These are phyloP conservation scores for Colletes collaris DNA, from an alignment of 2,888 invertebrate species.

Conservation along the genomic window DNA sequence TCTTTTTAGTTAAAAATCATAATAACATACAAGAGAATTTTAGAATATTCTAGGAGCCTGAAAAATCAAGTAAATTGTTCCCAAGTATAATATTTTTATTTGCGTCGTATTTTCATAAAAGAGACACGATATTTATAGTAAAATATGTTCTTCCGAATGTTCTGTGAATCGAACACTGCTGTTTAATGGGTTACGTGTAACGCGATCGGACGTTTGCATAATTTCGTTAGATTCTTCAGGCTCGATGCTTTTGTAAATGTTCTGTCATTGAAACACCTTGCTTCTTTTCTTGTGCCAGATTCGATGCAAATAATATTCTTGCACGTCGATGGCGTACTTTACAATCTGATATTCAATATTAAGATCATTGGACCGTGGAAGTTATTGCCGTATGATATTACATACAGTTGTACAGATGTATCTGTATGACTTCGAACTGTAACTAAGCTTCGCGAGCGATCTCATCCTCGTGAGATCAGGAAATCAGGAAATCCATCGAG, in stretches of 20 bases:
- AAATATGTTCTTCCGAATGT: too few species aligned
- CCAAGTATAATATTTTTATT: too few species aligned
- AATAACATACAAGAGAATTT: too few species aligned
- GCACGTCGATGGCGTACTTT: conserved; percentile 27
- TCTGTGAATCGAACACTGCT: too few species aligned
- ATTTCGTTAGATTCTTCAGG: too few species aligned
- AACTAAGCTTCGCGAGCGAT: conserved; percentile 32
- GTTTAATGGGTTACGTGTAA: too few species aligned
- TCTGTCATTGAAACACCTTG: conserved; percentile 5
- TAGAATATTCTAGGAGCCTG: too few species aligned
- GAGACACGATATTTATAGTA: too few species aligned
- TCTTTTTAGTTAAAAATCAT: too few species aligned
- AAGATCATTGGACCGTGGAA: conserved; percentile 64
- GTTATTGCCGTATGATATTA: conserved; percentile 66
- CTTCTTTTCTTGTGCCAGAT: conserved; percentile 30
- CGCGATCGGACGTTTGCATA: too few species aligned
- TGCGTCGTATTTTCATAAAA: too few species aligned
- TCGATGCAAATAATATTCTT: conserved; percentile 33
- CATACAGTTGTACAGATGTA: conserved; percentile 53
- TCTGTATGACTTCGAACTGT: conserved; percentile 21
- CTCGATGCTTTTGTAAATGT: not conserved
- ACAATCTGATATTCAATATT: conserved; percentile 66
- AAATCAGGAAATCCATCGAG: conserved; percentile 33
- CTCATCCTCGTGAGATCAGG: conserved; percentile 59
- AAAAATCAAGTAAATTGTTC: too few species aligned